Evolutionary conservation across 1,140 invertebrate genomes (phyloP).

Genomic region (Sycophaga agraensis): DNA sequence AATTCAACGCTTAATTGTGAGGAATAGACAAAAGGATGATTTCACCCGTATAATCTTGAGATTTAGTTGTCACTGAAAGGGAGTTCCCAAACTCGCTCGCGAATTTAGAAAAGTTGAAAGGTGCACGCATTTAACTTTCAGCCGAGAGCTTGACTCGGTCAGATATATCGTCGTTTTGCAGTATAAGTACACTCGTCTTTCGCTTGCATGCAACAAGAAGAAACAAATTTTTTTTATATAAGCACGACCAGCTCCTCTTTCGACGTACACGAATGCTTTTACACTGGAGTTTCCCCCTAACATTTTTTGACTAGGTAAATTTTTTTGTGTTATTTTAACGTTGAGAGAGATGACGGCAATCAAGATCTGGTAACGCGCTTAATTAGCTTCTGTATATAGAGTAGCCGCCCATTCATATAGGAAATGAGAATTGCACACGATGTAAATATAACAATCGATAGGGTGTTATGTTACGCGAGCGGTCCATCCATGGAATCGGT

Average conservation of each 20-base stretch:
- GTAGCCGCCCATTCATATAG: conserved; percentile 7
- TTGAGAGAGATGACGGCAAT: conserved; percentile 1
- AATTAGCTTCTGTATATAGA: too few species aligned
- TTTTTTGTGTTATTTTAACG: conserved; percentile 1
- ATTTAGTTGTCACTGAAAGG: too few species aligned
- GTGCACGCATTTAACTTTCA: conserved; percentile 35
- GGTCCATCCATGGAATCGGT: too few species aligned
- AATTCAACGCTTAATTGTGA: too few species aligned
- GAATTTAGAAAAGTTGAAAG: neutral
- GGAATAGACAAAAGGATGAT: too few species aligned
- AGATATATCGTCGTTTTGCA: conserved; percentile 32
- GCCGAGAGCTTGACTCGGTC: conserved; percentile 39
- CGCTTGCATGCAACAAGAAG: conserved; percentile 35
- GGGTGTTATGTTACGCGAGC: too few species aligned
- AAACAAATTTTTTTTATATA: conserved; percentile 39
- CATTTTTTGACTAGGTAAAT: neutral
- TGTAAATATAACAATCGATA: conserved; percentile 22
- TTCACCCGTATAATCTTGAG: neutral
- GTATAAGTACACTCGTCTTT: conserved; percentile 33
- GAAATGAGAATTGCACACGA: conserved; percentile 9
- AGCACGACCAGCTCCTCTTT: conserved; percentile 21
- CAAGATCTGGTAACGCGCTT: conserved; percentile 4
- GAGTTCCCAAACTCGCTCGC: neutral
- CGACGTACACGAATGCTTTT: too few species aligned
- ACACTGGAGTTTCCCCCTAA: too few species aligned